Conservation (phyloP, 2,888 invertebrate species). For the Lymantria monacha region DNA sequence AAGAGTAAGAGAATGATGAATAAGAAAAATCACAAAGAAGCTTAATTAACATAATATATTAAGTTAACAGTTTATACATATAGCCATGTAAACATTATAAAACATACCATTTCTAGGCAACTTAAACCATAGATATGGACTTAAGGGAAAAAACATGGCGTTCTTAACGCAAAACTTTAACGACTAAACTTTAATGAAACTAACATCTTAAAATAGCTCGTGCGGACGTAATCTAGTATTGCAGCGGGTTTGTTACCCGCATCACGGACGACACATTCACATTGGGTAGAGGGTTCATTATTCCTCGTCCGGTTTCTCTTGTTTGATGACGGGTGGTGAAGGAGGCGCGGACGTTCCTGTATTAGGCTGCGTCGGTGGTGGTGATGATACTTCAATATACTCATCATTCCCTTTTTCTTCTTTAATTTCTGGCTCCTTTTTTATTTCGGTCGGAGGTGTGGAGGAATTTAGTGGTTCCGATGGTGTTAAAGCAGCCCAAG, state of each 20-base stretch:
- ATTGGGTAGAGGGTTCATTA: slow-evolving; percentile 12
- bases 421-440: slow-evolving; percentile 70
- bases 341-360: slow-evolving; percentile 38
- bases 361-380: slow-evolving; percentile 49
- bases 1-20: too few species aligned
- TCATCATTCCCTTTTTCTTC: slow-evolving; percentile 70
- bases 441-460: slow-evolving; percentile 47
- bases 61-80: slow-evolving; percentile 77
- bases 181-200: slow-evolving; percentile 57
- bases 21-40: slow-evolving; percentile 40
- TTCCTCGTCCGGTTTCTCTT: slow-evolving; percentile 70
- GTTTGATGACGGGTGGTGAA: slow-evolving; percentile 58
- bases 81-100: slow-evolving; percentile 77
- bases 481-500: slow-evolving; percentile 71
- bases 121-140: slow-evolving; percentile 56
- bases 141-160: slow-evolving; percentile 60
- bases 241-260: slow-evolving; percentile 66
- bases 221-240: slow-evolving; percentile 81
- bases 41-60: slow-evolving; percentile 78
- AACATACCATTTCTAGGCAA: slow-evolving; percentile 69
- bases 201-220: slow-evolving; percentile 55
- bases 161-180: slow-evolving; percentile 77
- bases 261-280: slow-evolving; percentile 65
- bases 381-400: slow-evolving; percentile 76
- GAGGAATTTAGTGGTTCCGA: slow-evolving; percentile 45